These are phyloP conservation scores for Antheraea yamamai DNA, from an alignment of 2,888 invertebrate species.

Conservation along the genomic window DNA sequence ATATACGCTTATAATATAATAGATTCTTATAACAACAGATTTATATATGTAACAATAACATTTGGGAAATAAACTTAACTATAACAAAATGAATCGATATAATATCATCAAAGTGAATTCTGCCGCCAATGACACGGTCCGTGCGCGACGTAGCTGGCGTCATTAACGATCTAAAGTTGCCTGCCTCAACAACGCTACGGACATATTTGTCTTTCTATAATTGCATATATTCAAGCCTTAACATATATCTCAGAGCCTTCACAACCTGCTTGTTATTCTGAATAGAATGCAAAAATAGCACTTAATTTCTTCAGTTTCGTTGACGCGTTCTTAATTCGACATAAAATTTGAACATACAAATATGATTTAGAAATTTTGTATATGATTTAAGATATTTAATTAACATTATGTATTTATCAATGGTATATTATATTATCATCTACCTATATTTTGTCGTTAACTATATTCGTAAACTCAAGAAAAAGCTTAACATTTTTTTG, in stretches of 20 bases:
- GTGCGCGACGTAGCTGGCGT: slow-evolving; percentile 30
- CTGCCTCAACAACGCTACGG: slow-evolving; percentile 20
- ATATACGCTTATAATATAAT: background rate
- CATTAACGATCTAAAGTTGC: slow-evolving; percentile 32
- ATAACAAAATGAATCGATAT: slow-evolving; percentile 28
- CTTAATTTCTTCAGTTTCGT: background rate
- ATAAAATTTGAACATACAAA: background rate
- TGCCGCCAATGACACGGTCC: background rate
- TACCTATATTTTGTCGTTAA: too few relatives aligned
- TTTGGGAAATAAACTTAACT: slow-evolving; percentile 15
- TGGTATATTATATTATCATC: too few relatives aligned
- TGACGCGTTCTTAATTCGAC: background rate
- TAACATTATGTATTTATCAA: background rate
- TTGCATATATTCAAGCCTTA: slow-evolving; percentile 27
- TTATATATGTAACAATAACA: too few relatives aligned
- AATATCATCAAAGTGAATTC: slow-evolving; percentile 39
- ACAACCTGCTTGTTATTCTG: background rate
- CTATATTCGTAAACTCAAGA: too few relatives aligned
- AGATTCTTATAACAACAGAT: slow-evolving; percentile 1
- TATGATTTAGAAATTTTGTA: background rate
- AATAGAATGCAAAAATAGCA: background rate
- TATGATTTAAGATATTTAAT: background rate
- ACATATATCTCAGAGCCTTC: background rate
- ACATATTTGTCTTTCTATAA: slow-evolving; percentile 33
- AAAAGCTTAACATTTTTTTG: too few relatives aligned